A percentile compares a stretch with the other conserved stretches of the same genome.
Conservation (phyloP, 1,140 invertebrate genomes). For the Bactericera cockerelli region DNA sequence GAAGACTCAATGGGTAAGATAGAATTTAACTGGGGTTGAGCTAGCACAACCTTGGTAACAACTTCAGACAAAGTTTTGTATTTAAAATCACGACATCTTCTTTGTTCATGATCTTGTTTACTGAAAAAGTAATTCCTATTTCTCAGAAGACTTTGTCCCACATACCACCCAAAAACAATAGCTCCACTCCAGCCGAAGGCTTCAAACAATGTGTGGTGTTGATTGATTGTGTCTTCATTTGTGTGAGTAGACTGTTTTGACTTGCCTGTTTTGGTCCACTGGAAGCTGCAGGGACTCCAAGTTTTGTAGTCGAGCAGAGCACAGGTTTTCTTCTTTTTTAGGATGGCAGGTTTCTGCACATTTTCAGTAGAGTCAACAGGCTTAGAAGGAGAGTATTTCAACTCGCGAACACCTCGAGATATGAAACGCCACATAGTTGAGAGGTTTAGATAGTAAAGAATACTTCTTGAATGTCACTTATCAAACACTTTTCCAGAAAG, state of each 20-base stretch:
- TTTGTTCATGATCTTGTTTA: neutral
- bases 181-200: neutral
- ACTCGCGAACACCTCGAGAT: neutral
- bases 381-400: neutral
- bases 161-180: neutral
- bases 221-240: neutral
- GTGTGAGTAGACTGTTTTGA: neutral
- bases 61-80: neutral
- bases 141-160: neutral
- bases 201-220: neutral
- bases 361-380: neutral
- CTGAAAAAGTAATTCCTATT: neutral
- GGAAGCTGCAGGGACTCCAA: neutral
- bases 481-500: too few species aligned
- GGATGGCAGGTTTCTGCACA: neutral
- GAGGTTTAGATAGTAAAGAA: neutral
- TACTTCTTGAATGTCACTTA: too few species aligned
- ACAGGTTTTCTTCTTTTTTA: neutral
- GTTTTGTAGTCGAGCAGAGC: neutral
- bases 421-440: neutral
- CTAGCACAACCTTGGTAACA: neutral
- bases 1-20: neutral
- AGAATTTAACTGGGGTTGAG: neutral
- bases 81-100: neutral
- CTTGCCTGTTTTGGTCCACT: neutral